Conservation (phyloP, 2,888 invertebrate species). For the Leptopilina syphax region DNA sequence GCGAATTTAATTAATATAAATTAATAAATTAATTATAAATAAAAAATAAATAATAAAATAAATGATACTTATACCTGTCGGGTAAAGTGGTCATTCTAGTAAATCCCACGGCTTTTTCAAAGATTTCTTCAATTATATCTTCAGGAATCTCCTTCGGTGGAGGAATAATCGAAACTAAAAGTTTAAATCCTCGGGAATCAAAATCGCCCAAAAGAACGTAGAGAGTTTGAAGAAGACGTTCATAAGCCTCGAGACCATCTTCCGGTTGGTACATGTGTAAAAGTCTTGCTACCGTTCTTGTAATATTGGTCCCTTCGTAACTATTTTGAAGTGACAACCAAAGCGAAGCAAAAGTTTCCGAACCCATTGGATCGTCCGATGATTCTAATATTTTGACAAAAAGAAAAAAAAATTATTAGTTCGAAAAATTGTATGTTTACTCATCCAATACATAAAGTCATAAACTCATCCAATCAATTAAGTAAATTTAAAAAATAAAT, state of each 20-base stretch:
- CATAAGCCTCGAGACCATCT: constrained; percentile 66
- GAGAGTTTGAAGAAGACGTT: constrained; percentile 63
- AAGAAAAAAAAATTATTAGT: neutral
- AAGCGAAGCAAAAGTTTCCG: constrained; percentile 61
- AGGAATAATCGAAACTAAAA: constrained; percentile 66
- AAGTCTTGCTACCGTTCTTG: constrained; percentile 64
- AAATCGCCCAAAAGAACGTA: constrained; percentile 62
- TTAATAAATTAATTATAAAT: too few relatives aligned
- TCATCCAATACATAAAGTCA: too few relatives aligned
- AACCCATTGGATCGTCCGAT: constrained; percentile 55
- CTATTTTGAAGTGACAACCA: constrained; percentile 61
- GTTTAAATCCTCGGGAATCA: constrained; percentile 60
- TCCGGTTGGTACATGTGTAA: constrained; percentile 68
- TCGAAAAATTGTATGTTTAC: too few relatives aligned
- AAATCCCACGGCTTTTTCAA: constrained; percentile 63
- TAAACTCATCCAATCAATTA: too few relatives aligned
- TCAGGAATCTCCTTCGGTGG: constrained; percentile 62
- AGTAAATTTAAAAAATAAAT: too few relatives aligned
- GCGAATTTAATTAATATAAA: too few relatives aligned
- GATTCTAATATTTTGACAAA: constrained; percentile 31
- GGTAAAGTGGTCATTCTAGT: constrained; percentile 59
- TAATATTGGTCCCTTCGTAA: constrained; percentile 62
- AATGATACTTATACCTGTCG: neutral
- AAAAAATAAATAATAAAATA: too few relatives aligned
- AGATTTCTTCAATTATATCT: constrained; percentile 61